Base-by-base conservation (phyloP, 2,888 invertebrate genomes). In the Crepidodera aurea region DNA sequence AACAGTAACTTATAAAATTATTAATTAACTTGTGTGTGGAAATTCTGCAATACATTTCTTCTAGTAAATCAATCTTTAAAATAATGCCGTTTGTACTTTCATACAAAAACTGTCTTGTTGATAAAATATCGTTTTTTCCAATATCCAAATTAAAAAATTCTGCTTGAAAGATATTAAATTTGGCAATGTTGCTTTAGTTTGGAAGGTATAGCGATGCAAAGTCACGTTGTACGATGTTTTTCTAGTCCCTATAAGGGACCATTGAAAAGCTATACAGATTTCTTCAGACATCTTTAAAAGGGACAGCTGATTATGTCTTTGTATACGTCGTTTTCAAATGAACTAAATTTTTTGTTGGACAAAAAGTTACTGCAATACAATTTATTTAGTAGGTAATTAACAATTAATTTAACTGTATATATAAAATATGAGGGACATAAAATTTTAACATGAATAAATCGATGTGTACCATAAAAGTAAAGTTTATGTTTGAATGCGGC, bases 161-260 rank as follows among this genome's bases (percentile, higher is more conserved):
- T n/a, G n/a, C n/a, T n/a, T n/a, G n/a, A n/a, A n/a, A 7, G 15
- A n/a, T 42, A 7, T 10, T 27, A 25, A 25, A n/a, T 46, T 46
- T 46, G 46, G 46, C 56, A 56, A 46, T 34, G 15, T 12, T 13
- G 56, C 19, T 10, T 34, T 12, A 8, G 22, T 25, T 56, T 40
- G 32, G 18, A 29, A 10, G 22, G 15, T 34, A 56, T 22, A 46
- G 22, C 37, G 56, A 56, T 56, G 56, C 48, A 25, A 32, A 56
- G 56, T 56, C 56, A 56, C 44, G 32, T 55, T 55, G 19, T 34
- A 8, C 19, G 18, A n/a, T 25, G 46, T 46, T 56, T 56, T 56
- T 13, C 48, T 48, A 7, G 18, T 56, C 34, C 37, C 48, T 19
- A 44, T 32, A 18, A 15, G 32, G 32, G 32, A 44, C 44, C 19